Evolutionary conservation across 2,888 invertebrate genomes (phyloP), one percentile per base, ranked within the genome.

Genomic region (Eledone cirrhosa): DNA sequence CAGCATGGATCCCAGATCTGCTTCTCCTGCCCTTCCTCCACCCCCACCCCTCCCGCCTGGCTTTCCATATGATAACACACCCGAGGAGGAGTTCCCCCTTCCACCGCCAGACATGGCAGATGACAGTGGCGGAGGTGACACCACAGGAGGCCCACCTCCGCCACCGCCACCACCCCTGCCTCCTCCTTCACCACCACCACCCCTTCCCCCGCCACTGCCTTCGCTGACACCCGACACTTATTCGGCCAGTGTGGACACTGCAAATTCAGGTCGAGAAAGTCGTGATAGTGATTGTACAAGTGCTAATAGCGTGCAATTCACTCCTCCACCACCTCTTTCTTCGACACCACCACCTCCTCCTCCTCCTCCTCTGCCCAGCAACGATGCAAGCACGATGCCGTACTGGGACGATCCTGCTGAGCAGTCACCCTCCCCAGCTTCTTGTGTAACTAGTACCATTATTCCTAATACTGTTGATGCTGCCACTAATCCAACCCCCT

Each of bases 161-260:
- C 84, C 82, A 65, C 86, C 82, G n/a, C 85, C 82, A 29, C 84
- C 84, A 31, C 83, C 80, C 24, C 85, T 81, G 48, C 85, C 83
- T 78, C 84, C 83, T 33, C 84, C 83, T 29, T 81, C 83, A 14
- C 79, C 83, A 14, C 83, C 84, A 14, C 84, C 85, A 31, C 82
- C 78, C 27, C 75, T 79, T 1, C 79, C 77, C 5, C 48, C 72
- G 13, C 78, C 78, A 4, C 27, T 41, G 13, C 47, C 33, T 11
- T 33, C 41, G 19, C 47, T 41, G 53, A 33, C 24, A 33, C 41
- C 78, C 31, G 27, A 65, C 48, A 27, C 75, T 24, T 78, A 41
- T 2, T 31, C 33, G 31, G 72, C 33, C 72, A 69, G 69, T n/a
- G 33, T 29, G 31, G n/a, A 41, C 33, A 72, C 33, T 22, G 41